Evolutionary conservation across 2,888 invertebrate species (phyloP).

Genomic region (Drosophila emarginata): DNA sequence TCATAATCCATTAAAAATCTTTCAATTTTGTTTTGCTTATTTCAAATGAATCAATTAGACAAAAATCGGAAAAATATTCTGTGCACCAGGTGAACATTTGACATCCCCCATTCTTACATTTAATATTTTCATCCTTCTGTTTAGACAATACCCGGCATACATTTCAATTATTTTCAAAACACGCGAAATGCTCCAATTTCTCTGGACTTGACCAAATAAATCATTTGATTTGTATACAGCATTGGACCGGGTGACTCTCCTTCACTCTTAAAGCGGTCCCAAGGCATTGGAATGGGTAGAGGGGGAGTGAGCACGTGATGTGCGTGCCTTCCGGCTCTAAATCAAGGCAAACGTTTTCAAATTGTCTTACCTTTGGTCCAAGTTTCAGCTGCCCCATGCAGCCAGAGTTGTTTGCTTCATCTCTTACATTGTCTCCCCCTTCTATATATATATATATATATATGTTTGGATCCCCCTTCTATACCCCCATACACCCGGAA

Average conservation of each 20-base stretch:
- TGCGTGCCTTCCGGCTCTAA: conserved; percentile 80
- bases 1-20: neutral
- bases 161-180: conserved; percentile 67
- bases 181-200: conserved; percentile 38
- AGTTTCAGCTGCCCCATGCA: conserved; percentile 18
- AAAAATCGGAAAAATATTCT: neutral
- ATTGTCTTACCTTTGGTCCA: conserved; percentile 65
- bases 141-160: conserved; percentile 40
- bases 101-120: neutral
- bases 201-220: conserved; percentile 33
- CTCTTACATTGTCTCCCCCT: neutral
- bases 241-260: conserved; percentile 27
- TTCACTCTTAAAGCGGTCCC: conserved; percentile 22
- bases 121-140: conserved; percentile 9
- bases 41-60: conserved; percentile 1
- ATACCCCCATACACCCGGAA: conserved; percentile 31
- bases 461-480: neutral
- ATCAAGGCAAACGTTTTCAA: conserved; percentile 73
- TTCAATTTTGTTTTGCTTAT: neutral
- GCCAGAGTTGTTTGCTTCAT: neutral
- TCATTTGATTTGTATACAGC: conserved; percentile 69
- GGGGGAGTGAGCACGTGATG: conserved; percentile 53
- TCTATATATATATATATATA: too few species aligned
- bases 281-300: neutral
- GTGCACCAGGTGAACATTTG: conserved; percentile 31